Evolutionary conservation across 1,140 invertebrate genomes (phyloP).

Genomic region (Drosophila kikkawai): DNA sequence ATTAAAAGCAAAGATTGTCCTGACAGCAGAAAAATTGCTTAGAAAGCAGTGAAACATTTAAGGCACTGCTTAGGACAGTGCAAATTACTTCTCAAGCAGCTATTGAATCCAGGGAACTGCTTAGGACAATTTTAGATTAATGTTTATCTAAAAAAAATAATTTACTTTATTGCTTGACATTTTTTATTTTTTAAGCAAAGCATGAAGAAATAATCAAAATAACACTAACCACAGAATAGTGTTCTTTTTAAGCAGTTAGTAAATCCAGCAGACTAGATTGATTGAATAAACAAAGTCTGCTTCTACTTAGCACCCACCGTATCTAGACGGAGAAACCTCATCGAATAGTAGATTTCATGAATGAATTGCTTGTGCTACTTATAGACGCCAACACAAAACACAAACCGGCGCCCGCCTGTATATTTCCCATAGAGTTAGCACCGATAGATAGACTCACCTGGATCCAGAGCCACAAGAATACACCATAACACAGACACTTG

Average conservation of each 20-base stretch:
- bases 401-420: conserved; percentile 36
- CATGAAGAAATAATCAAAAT: too few relatives aligned
- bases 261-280: background rate
- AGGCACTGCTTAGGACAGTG: background rate
- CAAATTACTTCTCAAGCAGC: background rate
- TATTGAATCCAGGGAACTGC: background rate
- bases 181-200: too few relatives aligned
- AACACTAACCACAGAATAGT: background rate
- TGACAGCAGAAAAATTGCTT: background rate
- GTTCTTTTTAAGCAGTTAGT: background rate
- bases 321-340: conserved; percentile 5
- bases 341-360: conserved; percentile 27
- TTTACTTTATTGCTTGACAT: background rate
- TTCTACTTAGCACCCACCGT: background rate
- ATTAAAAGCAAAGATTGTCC: too few relatives aligned
- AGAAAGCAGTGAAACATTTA: background rate
- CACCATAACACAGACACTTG: conserved; percentile 20
- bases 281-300: background rate
- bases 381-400: conserved; percentile 49
- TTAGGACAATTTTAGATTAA: background rate
- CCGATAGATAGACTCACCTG: conserved; percentile 29
- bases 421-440: conserved; percentile 13
- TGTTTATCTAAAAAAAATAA: too few relatives aligned
- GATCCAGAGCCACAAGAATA: conserved; percentile 25
- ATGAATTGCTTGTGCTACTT: conserved; percentile 54